Conservation (phyloP, 2,797 vertebrate species). For the Ciconia nigra region DNA sequence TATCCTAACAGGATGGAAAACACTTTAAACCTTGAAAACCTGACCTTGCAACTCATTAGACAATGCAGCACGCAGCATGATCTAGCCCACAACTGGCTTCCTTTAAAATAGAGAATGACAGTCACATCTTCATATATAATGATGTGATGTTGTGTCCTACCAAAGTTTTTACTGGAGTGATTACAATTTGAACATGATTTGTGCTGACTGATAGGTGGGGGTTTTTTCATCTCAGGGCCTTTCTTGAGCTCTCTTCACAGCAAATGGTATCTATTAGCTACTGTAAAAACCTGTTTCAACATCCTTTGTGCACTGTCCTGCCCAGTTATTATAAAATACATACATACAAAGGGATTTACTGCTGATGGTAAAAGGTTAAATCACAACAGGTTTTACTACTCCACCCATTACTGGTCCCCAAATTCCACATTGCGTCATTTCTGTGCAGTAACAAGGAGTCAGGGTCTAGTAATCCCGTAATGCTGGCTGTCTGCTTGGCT, state of each 20-base stretch:
- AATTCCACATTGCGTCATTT: neutral
- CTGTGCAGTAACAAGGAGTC: neutral
- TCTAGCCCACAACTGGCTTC: neutral
- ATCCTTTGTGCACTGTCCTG: neutral
- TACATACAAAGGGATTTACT: neutral
- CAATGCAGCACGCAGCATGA: neutral
- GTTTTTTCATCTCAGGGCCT: neutral
- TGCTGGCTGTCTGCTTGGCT: neutral
- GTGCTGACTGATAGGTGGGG: neutral
- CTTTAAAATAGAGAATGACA: neutral
- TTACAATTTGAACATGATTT: constrained; percentile 20
- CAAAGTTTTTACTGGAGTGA: neutral
- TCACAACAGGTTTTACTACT: neutral
- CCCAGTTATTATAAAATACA: neutral
- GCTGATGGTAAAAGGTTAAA: constrained; percentile 10
- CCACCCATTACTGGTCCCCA: neutral
- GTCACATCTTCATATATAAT: neutral
- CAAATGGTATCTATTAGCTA: constrained; percentile 31
- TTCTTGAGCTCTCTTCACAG: neutral
- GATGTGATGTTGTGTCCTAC: neutral
- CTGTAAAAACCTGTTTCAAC: neutral
- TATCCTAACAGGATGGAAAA: neutral
- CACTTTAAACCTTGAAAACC: neutral
- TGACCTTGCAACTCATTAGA: neutral
- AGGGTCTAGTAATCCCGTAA: neutral